Evolutionary conservation across 2,888 invertebrate genomes (phyloP), one percentile per base, ranked within the genome.

Genomic region (Micropterix aruncella): DNA sequence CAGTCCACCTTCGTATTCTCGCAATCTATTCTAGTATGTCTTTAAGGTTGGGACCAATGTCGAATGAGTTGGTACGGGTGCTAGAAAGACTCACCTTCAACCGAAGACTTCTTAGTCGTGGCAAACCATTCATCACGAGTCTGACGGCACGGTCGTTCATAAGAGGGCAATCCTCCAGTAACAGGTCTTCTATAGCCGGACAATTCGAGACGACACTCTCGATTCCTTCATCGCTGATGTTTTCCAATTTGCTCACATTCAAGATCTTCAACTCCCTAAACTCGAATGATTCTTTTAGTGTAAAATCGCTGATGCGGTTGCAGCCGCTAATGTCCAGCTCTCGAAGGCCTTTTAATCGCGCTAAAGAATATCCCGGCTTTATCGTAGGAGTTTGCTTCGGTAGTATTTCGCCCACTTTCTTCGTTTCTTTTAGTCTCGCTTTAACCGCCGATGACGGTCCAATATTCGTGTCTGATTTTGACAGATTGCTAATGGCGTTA

Each of bases 241-340:
- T 77, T n/a, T n/a, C n/a, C n/a, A n/a, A n/a, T n/a, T 77, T 73
- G 47, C 79, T 79, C 41, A 86, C 61, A 55, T 77, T 71, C 17
- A 86, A 63, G 47, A 66, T 63, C 19, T 62, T 61, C 4, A 86
- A 63, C 58, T 83, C 83, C 42, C 70, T 66, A 54, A 83, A 83
- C 47, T 71, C 71, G 48, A 85, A 73, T 37, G 80, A 77, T 53
- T 81, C 77, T 48, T 74, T 79, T 7, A 86, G 57, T 48, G 83
- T 81, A 1, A 80, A 75, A 60, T 86, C 84, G 15, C 83, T 80
- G 43, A 86, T 77, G 58, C 74, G 75, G 51, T 77, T 79, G 56
- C 85, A 85, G 1, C 77, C 75, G 46, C 77, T 74, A 14, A 86
- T 63, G 56, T 83, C 78, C 3, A 86, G 62, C 41, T 72, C 66